A percentile compares a stretch with the other conserved stretches of the same genome.
phyloP scores from a whole-genome alignment of 2,797 vertebrate genomes.

The Danionella dracula region DNA sequence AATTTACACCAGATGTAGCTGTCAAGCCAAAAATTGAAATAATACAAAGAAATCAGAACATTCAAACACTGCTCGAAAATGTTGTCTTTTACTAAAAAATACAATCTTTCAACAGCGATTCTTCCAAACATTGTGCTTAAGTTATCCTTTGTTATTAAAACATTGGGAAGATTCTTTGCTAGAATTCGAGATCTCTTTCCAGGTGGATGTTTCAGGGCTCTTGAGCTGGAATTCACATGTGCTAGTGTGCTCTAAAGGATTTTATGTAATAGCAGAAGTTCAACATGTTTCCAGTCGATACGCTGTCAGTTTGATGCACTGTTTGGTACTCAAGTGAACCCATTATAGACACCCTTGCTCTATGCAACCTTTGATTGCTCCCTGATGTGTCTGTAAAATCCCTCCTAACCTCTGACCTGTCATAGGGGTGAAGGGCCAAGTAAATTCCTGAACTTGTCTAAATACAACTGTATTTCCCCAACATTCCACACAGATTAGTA shows the following conservation, averaged over 20 bases:
- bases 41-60: too few species aligned
- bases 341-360: neutral
- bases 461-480: constrained; percentile 27
- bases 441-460: constrained; percentile 31
- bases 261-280: constrained; percentile 21
- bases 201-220: neutral
- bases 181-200: constrained; percentile 5
- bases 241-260: neutral
- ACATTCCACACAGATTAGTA: constrained; percentile 43
- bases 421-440: constrained; percentile 23
- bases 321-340: constrained; percentile 1
- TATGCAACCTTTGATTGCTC: constrained; percentile 4
- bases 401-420: constrained; percentile 30
- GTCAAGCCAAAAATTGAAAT: too few species aligned
- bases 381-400: neutral
- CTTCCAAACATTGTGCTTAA: neutral
- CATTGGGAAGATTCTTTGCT: constrained; percentile 10
- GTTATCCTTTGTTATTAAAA: constrained; percentile 31
- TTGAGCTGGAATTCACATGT: constrained; percentile 21
- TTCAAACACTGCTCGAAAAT: neutral
- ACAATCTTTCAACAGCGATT: constrained; percentile 4
- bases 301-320: neutral
- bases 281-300: constrained; percentile 3
- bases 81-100: neutral
- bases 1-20: too few species aligned